Evolutionary conservation across 2,113 vertebrate species (phyloP).

Genomic region (Siniperca knerii): DNA sequence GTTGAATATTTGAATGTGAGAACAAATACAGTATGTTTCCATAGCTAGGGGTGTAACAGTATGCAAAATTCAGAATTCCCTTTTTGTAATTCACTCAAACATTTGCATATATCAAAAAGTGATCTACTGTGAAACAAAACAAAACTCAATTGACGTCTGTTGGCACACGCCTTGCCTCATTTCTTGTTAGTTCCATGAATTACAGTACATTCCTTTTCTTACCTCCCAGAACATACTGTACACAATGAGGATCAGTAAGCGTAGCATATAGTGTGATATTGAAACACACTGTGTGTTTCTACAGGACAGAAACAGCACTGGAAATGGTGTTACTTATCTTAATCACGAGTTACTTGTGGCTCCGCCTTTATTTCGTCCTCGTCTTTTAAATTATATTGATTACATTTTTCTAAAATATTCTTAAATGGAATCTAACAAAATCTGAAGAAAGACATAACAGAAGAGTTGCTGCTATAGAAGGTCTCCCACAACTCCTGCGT

Average conservation of each 20-base stretch:
- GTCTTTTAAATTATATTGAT: not conserved
- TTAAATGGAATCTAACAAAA: not conserved
- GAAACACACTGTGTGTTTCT: not conserved
- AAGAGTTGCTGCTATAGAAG: not conserved
- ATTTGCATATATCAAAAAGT: not conserved
- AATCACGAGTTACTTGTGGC: not conserved
- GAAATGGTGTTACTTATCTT: not conserved
- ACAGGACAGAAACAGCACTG: too few species aligned
- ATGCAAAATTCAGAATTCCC: not conserved
- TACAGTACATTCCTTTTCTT: not conserved
- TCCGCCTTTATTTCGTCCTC: not conserved
- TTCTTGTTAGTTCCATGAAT: not conserved
- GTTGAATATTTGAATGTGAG: slow-evolving; percentile 1
- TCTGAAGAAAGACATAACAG: not conserved
- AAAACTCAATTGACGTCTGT: not conserved
- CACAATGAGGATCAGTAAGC: not conserved
- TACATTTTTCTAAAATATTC: not conserved
- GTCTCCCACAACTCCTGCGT: not conserved
- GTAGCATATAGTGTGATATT: not conserved
- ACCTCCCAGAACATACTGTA: not conserved
- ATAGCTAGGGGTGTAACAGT: not conserved
- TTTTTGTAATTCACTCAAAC: not conserved
- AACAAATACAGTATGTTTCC: not conserved
- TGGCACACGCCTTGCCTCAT: not conserved
- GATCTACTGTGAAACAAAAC: not conserved